Base-by-base conservation (phyloP, 2,888 invertebrate genomes). In the Pocota personata region DNA sequence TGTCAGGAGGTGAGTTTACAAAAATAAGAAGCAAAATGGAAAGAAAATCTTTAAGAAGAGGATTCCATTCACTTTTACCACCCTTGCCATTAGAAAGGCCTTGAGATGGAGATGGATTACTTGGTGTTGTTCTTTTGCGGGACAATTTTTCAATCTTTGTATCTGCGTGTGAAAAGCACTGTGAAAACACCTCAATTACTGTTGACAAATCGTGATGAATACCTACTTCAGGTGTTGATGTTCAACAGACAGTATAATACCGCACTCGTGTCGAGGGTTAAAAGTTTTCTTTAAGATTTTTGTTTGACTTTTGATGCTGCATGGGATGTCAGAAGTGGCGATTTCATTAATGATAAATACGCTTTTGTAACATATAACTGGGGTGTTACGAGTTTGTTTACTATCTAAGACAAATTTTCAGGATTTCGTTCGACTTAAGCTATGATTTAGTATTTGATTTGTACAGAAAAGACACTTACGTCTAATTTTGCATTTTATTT, bases 1-100 rank as follows among this genome's bases (percentile, higher is more conserved):
- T 91, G 97, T 98, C 21, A 94, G 96, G 90, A 95, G 96, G 96
- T 97, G 93, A 93, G 92, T 90, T 57, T 14, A 5, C 21, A 69
- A 32, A 37, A 55, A 58, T 40, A 16, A 8, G 24, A 43, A 43
- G 30, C 37, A 50, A 14, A 16, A 27, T 14, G 46, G 6, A 43
- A 37, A 16, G 7, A 30, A 19, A 43, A 30, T n/a, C 35, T 58
- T 37, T 4, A 6, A 60, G 48, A 52, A 62, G 58, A 24, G 14
- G 19, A 27, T 57, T 66, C 35, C 32, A 24, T 66, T 66, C 24
- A 7, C 14, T 64, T 14, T 48, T 6, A n/a, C n/a, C n/a, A n/a
- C 32, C n/a, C 19, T 4, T 35, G 48, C 35, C 10, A 21, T 12
- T 6, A 0, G 10, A n/a, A 37, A 16, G 37, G 0, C 37, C 27